A percentile compares a stretch with the other conserved stretches of the same genome.
Conservation (phyloP, 2,888 invertebrate genomes). For the Zhuqinia jingwanae region DNA sequence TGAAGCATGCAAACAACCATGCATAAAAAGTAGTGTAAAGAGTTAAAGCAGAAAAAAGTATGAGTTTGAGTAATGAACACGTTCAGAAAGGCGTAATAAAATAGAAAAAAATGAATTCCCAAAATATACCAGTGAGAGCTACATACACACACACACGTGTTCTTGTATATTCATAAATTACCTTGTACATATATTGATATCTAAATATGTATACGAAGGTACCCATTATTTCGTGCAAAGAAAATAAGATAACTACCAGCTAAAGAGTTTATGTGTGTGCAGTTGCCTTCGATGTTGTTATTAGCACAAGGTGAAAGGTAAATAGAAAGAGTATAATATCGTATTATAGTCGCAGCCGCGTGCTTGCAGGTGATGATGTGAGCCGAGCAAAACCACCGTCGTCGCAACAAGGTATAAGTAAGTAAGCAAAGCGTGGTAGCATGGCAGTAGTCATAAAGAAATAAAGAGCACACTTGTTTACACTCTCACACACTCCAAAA, state of each 20-base stretch:
- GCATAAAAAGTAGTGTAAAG: background rate
- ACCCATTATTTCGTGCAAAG: background rate
- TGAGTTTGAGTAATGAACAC: constrained; percentile 40
- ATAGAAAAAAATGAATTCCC: background rate
- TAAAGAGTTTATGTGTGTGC: too few relatives aligned
- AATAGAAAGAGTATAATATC: constrained; percentile 1
- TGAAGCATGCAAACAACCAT: constrained; percentile 34
- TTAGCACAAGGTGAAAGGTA: constrained; percentile 34
- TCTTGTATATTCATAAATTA: constrained; percentile 8
- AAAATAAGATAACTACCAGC: too few relatives aligned
- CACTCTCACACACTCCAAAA: constrained; percentile 31
- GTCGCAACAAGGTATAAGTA: background rate
- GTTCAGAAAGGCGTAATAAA: constrained; percentile 52
- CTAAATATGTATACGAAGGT: background rate
- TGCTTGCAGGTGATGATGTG: constrained; percentile 1
- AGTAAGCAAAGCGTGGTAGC: background rate
- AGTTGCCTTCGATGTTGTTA: too few relatives aligned
- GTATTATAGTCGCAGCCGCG: constrained; percentile 6
- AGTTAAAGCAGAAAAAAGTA: background rate
- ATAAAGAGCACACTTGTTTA: constrained; percentile 48
- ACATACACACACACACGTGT: constrained; percentile 21
- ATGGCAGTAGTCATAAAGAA: background rate
- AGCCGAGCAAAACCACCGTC: too few relatives aligned
- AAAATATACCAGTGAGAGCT: constrained; percentile 9
- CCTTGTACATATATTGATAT: background rate